Conservation (phyloP, 2,797 vertebrate genomes). For the Manis javanica region DNA sequence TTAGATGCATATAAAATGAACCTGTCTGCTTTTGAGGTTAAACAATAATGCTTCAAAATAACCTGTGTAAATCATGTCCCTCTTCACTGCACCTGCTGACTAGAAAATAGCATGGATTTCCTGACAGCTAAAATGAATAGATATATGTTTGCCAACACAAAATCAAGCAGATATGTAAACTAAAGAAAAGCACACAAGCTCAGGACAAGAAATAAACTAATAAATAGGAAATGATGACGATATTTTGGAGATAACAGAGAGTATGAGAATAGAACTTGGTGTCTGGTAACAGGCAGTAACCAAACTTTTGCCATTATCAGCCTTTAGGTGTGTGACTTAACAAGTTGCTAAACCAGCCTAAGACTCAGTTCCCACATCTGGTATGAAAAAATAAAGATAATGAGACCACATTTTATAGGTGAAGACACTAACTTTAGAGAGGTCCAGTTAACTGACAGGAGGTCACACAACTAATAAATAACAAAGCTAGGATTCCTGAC, state of each 20-base stretch:
- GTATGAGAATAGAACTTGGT: not conserved
- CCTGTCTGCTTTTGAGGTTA: slow-evolving; percentile 11
- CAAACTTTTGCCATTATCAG: not conserved
- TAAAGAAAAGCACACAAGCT: not conserved
- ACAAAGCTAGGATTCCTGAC: not conserved
- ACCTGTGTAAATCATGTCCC: slow-evolving; percentile 13
- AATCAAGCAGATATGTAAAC: slow-evolving; percentile 14
- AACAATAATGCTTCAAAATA: slow-evolving; percentile 52
- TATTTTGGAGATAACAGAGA: slow-evolving; percentile 1
- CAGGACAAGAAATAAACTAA: not conserved
- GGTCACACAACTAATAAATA: not conserved
- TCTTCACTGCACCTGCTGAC: slow-evolving; percentile 43
- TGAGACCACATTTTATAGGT: not conserved
- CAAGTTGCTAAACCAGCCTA: not conserved
- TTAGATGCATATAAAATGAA: slow-evolving; percentile 56
- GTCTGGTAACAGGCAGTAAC: not conserved
- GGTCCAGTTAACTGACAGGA: not conserved
- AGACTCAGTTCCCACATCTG: not conserved
- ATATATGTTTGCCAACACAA: slow-evolving; percentile 56
- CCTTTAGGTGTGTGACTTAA: not conserved
- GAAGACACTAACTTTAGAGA: not conserved
- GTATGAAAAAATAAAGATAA: not conserved
- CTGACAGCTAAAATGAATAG: slow-evolving; percentile 62
- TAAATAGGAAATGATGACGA: not conserved
- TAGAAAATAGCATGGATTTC: slow-evolving; percentile 69